These are phyloP conservation scores for Stictocephala bisonia DNA, from an alignment of 2,888 invertebrate species.

Conservation along the genomic window DNA sequence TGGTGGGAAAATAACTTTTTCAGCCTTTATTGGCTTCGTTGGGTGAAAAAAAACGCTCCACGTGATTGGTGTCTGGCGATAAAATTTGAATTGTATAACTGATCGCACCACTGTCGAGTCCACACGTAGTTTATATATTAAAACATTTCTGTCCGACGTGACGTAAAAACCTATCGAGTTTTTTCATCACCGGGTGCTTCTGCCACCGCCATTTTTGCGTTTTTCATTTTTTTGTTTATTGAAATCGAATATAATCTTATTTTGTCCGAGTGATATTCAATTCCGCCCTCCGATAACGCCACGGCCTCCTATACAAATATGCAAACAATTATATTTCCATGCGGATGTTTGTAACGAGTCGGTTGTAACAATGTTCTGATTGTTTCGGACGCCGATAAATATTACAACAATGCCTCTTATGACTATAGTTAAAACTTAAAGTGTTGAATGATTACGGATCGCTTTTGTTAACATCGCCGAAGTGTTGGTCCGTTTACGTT, in stretches of 20 bases:
- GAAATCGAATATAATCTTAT: conserved; percentile 41
- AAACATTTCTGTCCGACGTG: conserved; percentile 24
- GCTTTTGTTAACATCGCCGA: too few species aligned
- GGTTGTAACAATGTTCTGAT: neutral
- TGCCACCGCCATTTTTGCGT: neutral
- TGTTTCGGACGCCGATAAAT: too few species aligned
- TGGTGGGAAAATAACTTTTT: conserved; percentile 45
- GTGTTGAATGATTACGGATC: too few species aligned
- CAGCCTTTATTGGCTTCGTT: conserved; percentile 43
- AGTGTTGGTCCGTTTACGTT: too few species aligned
- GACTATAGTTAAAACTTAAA: too few species aligned
- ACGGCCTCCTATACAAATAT: conserved; percentile 30
- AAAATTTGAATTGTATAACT: conserved; percentile 48
- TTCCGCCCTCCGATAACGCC: neutral
- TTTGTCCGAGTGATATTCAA: conserved; percentile 22
- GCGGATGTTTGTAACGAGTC: neutral
- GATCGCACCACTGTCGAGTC: conserved; percentile 35
- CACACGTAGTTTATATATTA: conserved; percentile 40
- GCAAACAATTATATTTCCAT: conserved; percentile 9
- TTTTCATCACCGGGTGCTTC: conserved; percentile 1
- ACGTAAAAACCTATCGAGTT: conserved; percentile 22
- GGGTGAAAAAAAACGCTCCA: conserved; percentile 40
- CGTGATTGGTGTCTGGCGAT: conserved; percentile 43
- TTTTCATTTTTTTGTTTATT: conserved; percentile 42
- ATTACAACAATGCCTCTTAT: too few species aligned